These are phyloP conservation scores for Salvelinus fontinalis DNA, from an alignment of 2,113 vertebrate genomes.

Conservation along the genomic window DNA sequence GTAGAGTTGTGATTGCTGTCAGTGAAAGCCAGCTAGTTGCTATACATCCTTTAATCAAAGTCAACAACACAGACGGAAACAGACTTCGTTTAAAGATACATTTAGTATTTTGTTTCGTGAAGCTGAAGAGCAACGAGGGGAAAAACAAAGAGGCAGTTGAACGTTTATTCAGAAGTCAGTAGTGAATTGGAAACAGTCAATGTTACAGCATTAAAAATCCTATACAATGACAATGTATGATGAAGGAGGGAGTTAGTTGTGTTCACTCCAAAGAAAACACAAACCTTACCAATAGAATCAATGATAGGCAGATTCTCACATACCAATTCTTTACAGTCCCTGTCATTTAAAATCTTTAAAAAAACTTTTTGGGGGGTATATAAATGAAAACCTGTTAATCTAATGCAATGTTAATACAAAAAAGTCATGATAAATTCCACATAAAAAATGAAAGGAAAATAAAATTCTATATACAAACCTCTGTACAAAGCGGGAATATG, in stretches of 20 bases:
- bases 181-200: constrained; percentile 74
- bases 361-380: constrained; percentile 65
- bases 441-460: constrained; percentile 73
- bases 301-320: constrained; percentile 30
- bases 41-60: constrained; percentile 1
- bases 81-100: constrained; percentile 25
- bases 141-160: constrained; percentile 47
- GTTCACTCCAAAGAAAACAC: constrained; percentile 58
- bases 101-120: constrained; percentile 16
- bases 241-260: constrained; percentile 55
- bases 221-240: constrained; percentile 54
- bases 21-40: constrained; percentile 31
- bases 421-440: constrained; percentile 71
- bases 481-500: constrained; percentile 86
- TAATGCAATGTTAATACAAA: constrained; percentile 73
- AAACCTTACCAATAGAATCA: constrained; percentile 44
- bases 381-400: constrained; percentile 72
- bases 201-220: constrained; percentile 63
- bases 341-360: constrained; percentile 54
- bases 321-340: constrained; percentile 58
- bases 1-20: constrained; percentile 26
- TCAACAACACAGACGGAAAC: not conserved
- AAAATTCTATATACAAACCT: constrained; percentile 92
- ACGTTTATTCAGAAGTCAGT: constrained; percentile 81
- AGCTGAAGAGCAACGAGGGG: not conserved